A percentile compares a stretch with the other conserved stretches of the same genome.
These are phyloP conservation scores for Alectoris magna DNA, from an alignment of 2,797 vertebrate species.

Conservation along the genomic window DNA sequence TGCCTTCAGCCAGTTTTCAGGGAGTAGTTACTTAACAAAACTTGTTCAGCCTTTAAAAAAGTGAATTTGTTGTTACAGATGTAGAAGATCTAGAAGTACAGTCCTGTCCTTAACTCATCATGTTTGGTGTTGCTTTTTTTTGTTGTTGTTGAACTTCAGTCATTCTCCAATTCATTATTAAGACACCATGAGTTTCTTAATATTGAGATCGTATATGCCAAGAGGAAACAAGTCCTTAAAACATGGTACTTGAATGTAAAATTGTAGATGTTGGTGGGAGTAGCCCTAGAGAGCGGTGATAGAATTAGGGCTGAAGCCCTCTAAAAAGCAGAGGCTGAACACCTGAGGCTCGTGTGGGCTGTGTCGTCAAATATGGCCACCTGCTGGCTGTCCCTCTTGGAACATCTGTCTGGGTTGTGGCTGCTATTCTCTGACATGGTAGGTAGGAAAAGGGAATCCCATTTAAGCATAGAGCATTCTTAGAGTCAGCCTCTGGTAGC, in stretches of 20 bases:
- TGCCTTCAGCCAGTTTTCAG: background rate
- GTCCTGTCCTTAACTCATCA: background rate
- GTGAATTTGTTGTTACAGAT: background rate
- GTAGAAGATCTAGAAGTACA: background rate
- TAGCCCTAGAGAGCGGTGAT: background rate
- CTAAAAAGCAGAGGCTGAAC: background rate
- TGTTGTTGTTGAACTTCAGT: background rate
- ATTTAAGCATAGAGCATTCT: background rate
- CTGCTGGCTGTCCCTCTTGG: background rate
- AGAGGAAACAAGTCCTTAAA: background rate
- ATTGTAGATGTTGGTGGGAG: background rate
- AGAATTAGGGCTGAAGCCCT: background rate
- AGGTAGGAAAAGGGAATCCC: background rate
- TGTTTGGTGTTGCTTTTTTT: background rate
- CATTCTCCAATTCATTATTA: background rate
- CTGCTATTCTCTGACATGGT: fast-evolving
- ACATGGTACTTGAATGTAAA: background rate
- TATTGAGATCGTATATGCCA: background rate
- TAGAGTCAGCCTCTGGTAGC: background rate
- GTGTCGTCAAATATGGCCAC: fast-evolving
- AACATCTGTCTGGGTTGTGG: background rate
- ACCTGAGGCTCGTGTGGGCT: background rate
- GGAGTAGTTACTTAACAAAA: background rate
- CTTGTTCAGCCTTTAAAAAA: background rate
- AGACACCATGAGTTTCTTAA: background rate